phyloP scores from a whole-genome alignment of 2,113 vertebrate species.

The Guaruba guarouba region DNA sequence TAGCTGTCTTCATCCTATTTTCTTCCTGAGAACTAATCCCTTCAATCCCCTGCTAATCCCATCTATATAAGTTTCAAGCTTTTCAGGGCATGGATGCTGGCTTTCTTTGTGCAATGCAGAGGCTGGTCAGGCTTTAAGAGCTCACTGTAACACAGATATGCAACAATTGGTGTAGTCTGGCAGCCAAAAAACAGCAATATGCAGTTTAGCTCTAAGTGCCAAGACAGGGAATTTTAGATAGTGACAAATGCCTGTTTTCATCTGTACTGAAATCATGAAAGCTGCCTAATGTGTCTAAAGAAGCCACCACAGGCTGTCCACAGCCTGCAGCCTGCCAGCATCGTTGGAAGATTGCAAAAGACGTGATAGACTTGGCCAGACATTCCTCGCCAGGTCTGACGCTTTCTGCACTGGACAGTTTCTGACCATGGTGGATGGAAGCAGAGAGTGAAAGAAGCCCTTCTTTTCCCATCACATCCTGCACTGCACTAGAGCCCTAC shows the following conservation, averaged over 20 bases:
- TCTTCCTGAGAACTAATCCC: not conserved
- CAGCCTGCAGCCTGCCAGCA: not conserved
- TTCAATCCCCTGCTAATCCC: conserved; percentile 2
- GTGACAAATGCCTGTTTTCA: not conserved
- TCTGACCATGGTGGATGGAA: not conserved
- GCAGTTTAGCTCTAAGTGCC: not conserved
- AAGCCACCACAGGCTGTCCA: not conserved
- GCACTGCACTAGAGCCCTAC: rapidly evolving
- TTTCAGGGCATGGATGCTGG: not conserved
- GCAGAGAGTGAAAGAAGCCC: not conserved
- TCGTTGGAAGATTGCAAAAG: not conserved
- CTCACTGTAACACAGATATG: not conserved
- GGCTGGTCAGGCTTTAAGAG: not conserved
- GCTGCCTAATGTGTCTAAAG: conserved; percentile 19
- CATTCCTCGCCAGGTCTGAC: not conserved
- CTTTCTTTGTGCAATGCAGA: not conserved
- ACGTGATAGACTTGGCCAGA: not conserved
- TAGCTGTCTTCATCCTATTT: conserved; percentile 7
- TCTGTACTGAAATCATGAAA: conserved; percentile 17
- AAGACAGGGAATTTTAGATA: not conserved
- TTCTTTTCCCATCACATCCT: not conserved
- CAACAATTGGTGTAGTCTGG: not conserved
- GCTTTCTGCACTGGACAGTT: not conserved
- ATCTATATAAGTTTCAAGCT: not conserved
- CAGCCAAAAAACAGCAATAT: not conserved